phyloP scores from a whole-genome alignment of 2,797 vertebrate species.

The Enteromius paludinosus region DNA sequence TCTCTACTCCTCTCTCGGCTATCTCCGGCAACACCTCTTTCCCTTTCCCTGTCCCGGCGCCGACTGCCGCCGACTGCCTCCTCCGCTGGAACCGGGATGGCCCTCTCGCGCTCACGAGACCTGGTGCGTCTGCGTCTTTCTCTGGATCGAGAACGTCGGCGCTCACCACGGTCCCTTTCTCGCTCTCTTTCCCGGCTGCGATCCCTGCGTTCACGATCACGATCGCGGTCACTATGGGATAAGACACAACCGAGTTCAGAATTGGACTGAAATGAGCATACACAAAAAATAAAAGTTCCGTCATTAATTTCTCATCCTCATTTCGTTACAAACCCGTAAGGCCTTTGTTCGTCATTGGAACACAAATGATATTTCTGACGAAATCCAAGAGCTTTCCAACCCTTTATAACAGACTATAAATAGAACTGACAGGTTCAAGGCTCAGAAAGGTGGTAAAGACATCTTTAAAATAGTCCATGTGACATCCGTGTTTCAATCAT shows the following conservation, averaged over 20 bases:
- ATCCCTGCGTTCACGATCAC: constrained; percentile 83
- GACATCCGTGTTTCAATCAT: no score
- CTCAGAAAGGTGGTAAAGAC: no score
- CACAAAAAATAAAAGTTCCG: no score
- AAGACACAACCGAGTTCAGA: constrained; percentile 31
- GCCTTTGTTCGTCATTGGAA: not conserved
- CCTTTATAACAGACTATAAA: no score
- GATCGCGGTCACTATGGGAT: constrained; percentile 75
- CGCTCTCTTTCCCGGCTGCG: constrained; percentile 84
- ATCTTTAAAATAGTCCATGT: no score
- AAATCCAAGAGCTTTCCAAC: no score
- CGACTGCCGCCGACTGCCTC: constrained; percentile 60
- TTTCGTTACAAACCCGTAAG: not conserved
- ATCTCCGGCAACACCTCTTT: constrained; percentile 61
- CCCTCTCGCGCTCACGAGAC: constrained; percentile 77
- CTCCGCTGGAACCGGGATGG: constrained; percentile 16
- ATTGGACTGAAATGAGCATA: not conserved
- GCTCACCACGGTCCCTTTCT: constrained; percentile 83
- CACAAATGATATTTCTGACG: not conserved
- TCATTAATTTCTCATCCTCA: not conserved
- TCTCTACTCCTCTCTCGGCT: constrained; percentile 80
- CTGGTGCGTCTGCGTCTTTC: constrained; percentile 79
- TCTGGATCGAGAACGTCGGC: constrained; percentile 79
- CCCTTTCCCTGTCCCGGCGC: constrained; percentile 75
- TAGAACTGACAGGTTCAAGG: no score